Percentiles rank a stretch among this genome's conserved stretches.
These are phyloP conservation scores for Coryphaenoides rupestris DNA, from an alignment of 2,113 vertebrate genomes.

Conservation along the genomic window DNA sequence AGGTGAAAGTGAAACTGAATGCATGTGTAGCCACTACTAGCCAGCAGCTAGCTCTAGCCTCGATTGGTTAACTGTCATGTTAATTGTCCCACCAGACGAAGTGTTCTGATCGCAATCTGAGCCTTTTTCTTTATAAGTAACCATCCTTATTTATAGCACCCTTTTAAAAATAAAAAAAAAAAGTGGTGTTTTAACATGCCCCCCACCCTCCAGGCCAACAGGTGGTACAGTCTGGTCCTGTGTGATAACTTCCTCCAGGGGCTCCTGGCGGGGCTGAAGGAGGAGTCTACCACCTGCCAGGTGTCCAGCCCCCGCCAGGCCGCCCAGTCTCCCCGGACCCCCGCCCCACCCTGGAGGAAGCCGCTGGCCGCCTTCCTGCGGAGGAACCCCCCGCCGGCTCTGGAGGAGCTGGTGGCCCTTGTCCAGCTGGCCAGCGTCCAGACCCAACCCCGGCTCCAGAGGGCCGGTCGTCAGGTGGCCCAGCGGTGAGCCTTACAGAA, in stretches of 20 bases:
- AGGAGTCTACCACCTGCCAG: too few relatives aligned
- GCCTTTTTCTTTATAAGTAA: background rate
- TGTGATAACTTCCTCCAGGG: slow-evolving; percentile 67
- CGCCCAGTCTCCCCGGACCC: background rate
- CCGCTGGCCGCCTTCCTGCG: slow-evolving; percentile 54
- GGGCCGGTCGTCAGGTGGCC: slow-evolving; percentile 51
- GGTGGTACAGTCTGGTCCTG: slow-evolving; percentile 68
- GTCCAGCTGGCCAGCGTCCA: slow-evolving; percentile 54
- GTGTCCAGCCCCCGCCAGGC: background rate
- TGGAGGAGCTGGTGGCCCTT: slow-evolving; percentile 63
- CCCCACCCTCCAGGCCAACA: slow-evolving; percentile 42
- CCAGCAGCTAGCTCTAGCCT: too few relatives aligned
- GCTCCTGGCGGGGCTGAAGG: slow-evolving; percentile 45
- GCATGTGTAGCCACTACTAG: too few relatives aligned
- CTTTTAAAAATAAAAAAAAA: too few relatives aligned
- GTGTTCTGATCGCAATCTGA: background rate
- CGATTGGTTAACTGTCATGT: too few relatives aligned
- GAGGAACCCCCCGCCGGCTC: slow-evolving; percentile 60
- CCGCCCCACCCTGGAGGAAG: slow-evolving; percentile 46
- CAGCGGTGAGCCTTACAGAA: slow-evolving; percentile 50
- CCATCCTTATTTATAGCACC: too few relatives aligned
- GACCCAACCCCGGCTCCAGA: slow-evolving; percentile 47
- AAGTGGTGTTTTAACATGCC: background rate
- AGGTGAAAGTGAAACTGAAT: too few relatives aligned
- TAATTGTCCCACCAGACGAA: background rate